Base-by-base conservation (phyloP, 2,888 invertebrate species). In the Rotaria sp. region DNA sequence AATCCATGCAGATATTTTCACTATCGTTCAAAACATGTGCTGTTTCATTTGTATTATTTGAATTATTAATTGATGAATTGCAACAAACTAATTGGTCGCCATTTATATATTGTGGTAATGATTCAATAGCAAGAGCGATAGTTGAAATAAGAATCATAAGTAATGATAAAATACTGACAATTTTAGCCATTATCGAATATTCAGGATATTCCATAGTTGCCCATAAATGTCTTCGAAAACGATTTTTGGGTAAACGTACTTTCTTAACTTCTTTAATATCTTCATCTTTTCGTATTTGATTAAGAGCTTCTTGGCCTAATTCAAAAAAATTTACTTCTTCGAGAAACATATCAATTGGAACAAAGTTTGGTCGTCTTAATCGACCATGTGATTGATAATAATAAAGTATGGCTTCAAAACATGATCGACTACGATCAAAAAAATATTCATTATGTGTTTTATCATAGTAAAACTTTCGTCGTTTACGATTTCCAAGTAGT, bases 71-170 rank as follows among this genome's bases (percentile, higher is more conserved):
- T n/a, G 48, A 38, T 26, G 5, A 8, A 74, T 30, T 74, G 2
- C 15, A 13, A 30, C 35, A 74, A 35, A 88, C 88, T 4, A 86
- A 86, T 21, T 88, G 87, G n/a, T 80, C 24, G 0, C 10, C 3
- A n/a, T 45, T 4, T 11, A 89, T 87, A 84, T 91, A 89, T 67
- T 88, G 88, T 4, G 92, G 92, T 24, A 92, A 88, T 0, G 92
- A 92, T 88, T 92, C 92, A 87, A 92, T 88, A 87, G 92, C 92
- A 88, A 92, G 92, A n/a, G 90, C 1, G n/a, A 41, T 41, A n/a
- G n/a, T n/a, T 80, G 80, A 80, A 13, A 45, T 26, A 26, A 80
- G n/a, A 45, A 80, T 80, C 26, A 80, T 41, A 11, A 80, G n/a
- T 80, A 80, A 45, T 11, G 80, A 80, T 11, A 80, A 2, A 26